A percentile compares a stretch with the other conserved stretches of the same genome.
phyloP scores from a whole-genome alignment of 2,888 invertebrate species.

The Erannis defoliaria region DNA sequence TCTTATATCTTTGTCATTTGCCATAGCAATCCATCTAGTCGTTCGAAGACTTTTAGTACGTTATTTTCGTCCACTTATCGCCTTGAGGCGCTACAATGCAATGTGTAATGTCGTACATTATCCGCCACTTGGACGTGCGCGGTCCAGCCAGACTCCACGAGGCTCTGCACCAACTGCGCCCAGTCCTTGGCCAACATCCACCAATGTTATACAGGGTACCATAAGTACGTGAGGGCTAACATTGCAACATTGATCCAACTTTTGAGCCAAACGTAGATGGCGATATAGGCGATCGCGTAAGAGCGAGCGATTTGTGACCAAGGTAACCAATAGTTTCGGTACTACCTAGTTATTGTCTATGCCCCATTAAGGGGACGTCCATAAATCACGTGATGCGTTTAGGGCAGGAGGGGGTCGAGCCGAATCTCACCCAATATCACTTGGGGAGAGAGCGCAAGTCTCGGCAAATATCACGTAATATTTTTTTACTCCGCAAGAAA shows the following conservation, averaged over 20 bases:
- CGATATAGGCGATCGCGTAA: neutral
- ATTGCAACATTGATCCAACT: neutral
- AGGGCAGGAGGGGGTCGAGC: too few relatives aligned
- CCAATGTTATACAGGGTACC: constrained; percentile 75
- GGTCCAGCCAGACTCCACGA: constrained; percentile 94
- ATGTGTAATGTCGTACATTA: constrained; percentile 78
- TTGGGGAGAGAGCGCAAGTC: too few relatives aligned
- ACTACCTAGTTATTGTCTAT: too few relatives aligned
- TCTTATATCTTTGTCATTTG: neutral
- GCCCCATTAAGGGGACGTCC: too few relatives aligned
- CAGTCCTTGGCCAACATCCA: constrained; percentile 90
- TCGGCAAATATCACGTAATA: too few relatives aligned
- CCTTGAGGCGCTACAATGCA: constrained; percentile 33
- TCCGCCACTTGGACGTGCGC: constrained; percentile 92
- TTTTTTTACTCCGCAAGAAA: too few relatives aligned
- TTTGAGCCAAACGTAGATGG: neutral
- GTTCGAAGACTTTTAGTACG: neutral
- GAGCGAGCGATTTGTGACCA: too few relatives aligned
- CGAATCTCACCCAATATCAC: too few relatives aligned
- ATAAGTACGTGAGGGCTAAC: constrained; percentile 32
- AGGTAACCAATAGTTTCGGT: too few relatives aligned
- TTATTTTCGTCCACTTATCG: constrained; percentile 38
- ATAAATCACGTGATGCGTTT: too few relatives aligned
- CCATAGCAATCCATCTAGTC: neutral
- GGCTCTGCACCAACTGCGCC: constrained; percentile 94